Evolutionary conservation across 2,888 invertebrate genomes (phyloP).

Genomic region (Spisula solida): DNA sequence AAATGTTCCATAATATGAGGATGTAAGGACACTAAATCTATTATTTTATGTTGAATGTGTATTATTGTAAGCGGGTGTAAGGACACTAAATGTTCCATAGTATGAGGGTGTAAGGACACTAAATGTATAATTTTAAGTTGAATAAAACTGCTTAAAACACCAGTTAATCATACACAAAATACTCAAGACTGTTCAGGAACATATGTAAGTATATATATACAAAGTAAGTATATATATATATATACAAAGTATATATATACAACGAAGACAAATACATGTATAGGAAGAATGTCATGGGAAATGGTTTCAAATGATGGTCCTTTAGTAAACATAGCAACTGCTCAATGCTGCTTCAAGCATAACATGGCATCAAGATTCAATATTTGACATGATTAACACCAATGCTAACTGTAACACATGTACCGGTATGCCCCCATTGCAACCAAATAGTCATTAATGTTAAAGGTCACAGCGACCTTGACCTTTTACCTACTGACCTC

Average conservation of each 20-base stretch:
- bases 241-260: no score
- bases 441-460: no score
- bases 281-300: not conserved
- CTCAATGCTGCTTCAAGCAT: not conserved
- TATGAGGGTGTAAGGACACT: not conserved
- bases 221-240: no score
- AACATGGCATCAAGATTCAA: no score
- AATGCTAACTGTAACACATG: not conserved
- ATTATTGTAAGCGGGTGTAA: no score
- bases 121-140: no score
- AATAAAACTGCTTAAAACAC: slow-evolving; percentile 5
- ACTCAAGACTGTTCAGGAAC: not conserved
- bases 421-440: no score
- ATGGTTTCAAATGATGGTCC: not conserved
- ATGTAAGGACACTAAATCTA: not conserved
- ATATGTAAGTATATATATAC: not conserved
- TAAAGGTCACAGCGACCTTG: no score
- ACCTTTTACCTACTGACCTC: no score
- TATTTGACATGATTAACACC: not conserved
- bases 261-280: not conserved
- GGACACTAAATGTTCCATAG: not conserved
- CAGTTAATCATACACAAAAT: not conserved
- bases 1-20: not conserved
- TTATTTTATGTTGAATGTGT: not conserved
- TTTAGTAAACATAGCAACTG: not conserved